A percentile compares a stretch with the other conserved stretches of the same genome.
Evolutionary conservation across 2,888 invertebrate species (phyloP).

Genomic region (Tyria jacobaeae): DNA sequence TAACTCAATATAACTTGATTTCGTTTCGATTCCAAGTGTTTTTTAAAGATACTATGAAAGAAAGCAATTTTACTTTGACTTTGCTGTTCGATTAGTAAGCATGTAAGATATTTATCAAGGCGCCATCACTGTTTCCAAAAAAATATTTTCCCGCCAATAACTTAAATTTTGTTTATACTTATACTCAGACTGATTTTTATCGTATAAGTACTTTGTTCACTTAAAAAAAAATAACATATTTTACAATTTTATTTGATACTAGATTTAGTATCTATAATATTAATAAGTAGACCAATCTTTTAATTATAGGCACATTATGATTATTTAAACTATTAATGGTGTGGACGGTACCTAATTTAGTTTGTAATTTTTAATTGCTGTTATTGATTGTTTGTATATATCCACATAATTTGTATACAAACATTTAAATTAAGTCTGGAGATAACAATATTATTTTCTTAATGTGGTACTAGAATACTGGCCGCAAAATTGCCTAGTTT

Average conservation of each 20-base stretch:
- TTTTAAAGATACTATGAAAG: too few relatives aligned
- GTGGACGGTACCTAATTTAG: background rate
- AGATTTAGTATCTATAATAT: background rate
- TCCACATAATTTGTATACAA: background rate
- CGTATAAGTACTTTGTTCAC: conserved; percentile 39
- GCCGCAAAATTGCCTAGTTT: conserved; percentile 5
- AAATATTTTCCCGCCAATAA: background rate
- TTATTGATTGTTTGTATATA: too few relatives aligned
- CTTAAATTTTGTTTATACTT: conserved; percentile 4
- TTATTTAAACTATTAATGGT: background rate
- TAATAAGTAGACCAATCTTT: conserved; percentile 9
- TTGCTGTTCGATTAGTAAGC: background rate
- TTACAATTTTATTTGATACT: conserved; percentile 14
- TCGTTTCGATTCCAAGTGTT: too few relatives aligned
- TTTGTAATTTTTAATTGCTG: background rate
- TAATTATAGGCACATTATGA: background rate
- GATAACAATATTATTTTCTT: background rate
- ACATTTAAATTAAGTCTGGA: background rate
- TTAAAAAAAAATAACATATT: background rate
- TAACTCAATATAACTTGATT: too few relatives aligned
- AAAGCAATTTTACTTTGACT: too few relatives aligned
- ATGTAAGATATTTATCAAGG: background rate
- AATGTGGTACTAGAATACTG: background rate
- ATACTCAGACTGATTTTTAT: conserved; percentile 46
- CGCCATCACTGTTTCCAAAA: background rate